Evolutionary conservation across 1,140 invertebrate species (phyloP).

Genomic region (Artemia franciscana): DNA sequence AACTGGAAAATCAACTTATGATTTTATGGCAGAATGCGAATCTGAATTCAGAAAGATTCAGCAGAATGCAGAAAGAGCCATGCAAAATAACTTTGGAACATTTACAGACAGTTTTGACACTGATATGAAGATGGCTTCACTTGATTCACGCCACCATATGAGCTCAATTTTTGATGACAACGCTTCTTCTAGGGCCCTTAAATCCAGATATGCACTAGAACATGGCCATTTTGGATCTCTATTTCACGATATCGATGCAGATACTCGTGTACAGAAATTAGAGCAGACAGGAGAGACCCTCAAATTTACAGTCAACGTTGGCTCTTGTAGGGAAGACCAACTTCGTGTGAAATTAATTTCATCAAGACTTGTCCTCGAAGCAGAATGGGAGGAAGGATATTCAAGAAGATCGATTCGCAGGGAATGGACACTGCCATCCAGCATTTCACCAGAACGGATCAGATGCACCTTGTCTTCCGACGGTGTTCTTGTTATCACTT

Average conservation of each 20-base stretch:
- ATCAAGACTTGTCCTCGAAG: not conserved
- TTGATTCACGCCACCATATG: not conserved
- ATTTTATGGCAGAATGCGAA: not conserved
- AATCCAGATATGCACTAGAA: not conserved
- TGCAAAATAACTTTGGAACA: not conserved
- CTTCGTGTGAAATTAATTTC: not conserved
- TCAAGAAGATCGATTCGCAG: not conserved
- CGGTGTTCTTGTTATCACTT: slow-evolving; percentile 23
- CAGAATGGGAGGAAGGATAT: not conserved
- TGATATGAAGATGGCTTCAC: not conserved
- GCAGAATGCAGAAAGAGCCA: not conserved
- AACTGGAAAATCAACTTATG: not conserved
- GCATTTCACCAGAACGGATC: not conserved
- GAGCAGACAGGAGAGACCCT: not conserved
- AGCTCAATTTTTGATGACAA: not conserved
- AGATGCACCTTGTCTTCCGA: slow-evolving; percentile 18
- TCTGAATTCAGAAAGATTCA: not conserved
- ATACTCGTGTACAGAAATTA: not conserved
- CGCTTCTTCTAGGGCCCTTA: not conserved
- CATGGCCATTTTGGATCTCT: not conserved
- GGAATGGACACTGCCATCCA: not conserved
- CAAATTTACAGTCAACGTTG: not conserved
- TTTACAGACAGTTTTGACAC: not conserved
- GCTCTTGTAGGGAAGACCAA: not conserved
- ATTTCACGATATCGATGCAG: not conserved